These are phyloP conservation scores for Thereva unica DNA, from an alignment of 2,888 invertebrate species.

Conservation along the genomic window DNA sequence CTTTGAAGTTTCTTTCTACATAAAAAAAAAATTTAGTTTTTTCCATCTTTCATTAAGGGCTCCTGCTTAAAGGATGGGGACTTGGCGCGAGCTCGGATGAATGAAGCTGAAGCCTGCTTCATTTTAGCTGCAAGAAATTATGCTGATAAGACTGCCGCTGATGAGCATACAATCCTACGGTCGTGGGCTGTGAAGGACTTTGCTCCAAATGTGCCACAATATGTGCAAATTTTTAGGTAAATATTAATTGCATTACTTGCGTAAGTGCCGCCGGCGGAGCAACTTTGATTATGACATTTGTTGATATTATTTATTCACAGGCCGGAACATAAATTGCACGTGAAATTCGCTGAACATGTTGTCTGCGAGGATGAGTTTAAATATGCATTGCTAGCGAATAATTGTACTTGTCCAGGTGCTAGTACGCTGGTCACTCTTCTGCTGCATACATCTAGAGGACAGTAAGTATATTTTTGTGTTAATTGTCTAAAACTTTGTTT, in stretches of 20 bases:
- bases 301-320: constrained; percentile 56
- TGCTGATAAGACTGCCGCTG: constrained; percentile 94
- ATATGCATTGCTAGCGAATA: constrained; percentile 95
- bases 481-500: too few relatives aligned
- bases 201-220: constrained; percentile 94
- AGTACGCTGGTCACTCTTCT: constrained; percentile 94
- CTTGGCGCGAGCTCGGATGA: constrained; percentile 92
- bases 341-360: constrained; percentile 97
- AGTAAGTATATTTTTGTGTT: constrained; percentile 70
- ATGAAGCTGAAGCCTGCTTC: constrained; percentile 97
- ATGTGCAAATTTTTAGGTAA: constrained; percentile 89
- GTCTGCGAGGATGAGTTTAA: constrained; percentile 99
- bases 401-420: constrained; percentile 97
- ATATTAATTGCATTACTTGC: constrained; percentile 28
- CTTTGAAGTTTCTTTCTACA: background rate
- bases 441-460: constrained; percentile 95
- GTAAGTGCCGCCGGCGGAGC: background rate
- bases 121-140: constrained; percentile 95
- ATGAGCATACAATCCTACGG: constrained; percentile 75
- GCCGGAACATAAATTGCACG: constrained; percentile 97
- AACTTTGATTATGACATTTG: background rate
- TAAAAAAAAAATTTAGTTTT: constrained; percentile 18
- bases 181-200: constrained; percentile 99
- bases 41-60: constrained; percentile 65
- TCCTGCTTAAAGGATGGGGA: constrained; percentile 96